phyloP scores from a whole-genome alignment of 2,797 vertebrate genomes.

The Epinephelus awoara region DNA sequence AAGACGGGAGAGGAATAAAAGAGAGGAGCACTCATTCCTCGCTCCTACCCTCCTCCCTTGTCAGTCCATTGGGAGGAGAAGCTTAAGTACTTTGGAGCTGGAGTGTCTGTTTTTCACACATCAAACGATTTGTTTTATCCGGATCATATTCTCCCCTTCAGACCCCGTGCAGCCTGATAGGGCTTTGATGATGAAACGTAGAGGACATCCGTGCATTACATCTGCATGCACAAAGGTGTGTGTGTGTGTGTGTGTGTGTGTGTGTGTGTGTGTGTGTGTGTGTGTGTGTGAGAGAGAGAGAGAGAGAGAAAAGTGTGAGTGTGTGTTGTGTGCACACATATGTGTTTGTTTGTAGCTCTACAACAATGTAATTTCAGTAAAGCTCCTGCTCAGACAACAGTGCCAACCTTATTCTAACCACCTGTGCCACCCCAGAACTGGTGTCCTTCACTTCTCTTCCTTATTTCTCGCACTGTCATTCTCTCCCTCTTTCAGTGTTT shows the following conservation, averaged over 20 bases:
- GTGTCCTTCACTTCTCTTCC: constrained; percentile 27
- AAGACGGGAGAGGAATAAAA: constrained; percentile 71
- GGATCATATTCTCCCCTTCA: constrained; percentile 88
- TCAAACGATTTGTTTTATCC: constrained; percentile 92
- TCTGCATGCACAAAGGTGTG: constrained; percentile 78
- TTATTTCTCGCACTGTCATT: neutral
- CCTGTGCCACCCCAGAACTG: constrained; percentile 47
- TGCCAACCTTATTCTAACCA: constrained; percentile 52
- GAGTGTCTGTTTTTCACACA: constrained; percentile 90
- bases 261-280: neutral
- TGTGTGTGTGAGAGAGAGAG: no score
- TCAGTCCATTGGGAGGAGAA: constrained; percentile 85
- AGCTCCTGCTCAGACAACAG: constrained; percentile 49
- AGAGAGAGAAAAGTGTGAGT: no score
- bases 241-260: constrained; percentile 20
- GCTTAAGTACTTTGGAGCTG: constrained; percentile 89
- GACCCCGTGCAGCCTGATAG: constrained; percentile 82
- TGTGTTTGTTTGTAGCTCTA: constrained; percentile 50
- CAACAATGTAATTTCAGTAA: constrained; percentile 68
- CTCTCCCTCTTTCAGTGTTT: neutral
- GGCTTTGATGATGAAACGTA: constrained; percentile 90
- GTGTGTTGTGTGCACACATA: no score
- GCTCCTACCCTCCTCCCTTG: constrained; percentile 73
- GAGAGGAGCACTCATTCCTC: constrained; percentile 69
- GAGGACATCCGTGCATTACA: constrained; percentile 87